Base-by-base conservation (phyloP, 1,140 invertebrate genomes). In the Drosophila jambulina region DNA sequence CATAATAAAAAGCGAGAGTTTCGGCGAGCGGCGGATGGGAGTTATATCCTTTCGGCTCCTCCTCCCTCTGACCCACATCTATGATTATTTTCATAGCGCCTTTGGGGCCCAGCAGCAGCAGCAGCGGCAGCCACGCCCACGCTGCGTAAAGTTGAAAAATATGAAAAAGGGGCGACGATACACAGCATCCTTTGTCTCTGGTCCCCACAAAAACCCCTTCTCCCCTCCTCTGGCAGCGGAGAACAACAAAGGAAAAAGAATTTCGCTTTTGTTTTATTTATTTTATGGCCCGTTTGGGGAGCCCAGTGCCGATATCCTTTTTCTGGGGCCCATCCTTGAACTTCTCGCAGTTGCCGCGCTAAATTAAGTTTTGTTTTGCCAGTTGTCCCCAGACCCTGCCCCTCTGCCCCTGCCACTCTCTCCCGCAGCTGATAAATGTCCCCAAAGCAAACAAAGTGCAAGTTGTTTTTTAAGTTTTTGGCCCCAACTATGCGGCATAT, bases 1-100 rank as follows among this genome's bases (percentile, higher is more conserved):
- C 88, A 91, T 91, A 91, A 91, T 91, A 91, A 91, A 91, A 78
- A 91, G 83, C 85, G 85, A 88, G 80, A 84, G 84, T 90, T 78
- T 46, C 64, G 19, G 27, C 53, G 53, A 25, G 29, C 29, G 61
- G 76, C 43, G 76, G 63, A 46, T 78, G 70, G 49, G 76, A 74
- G 72, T 75, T 51, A 80, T 82, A 80, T 84, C 80, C 80, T 78
- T 82, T 80, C 48, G 60, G 56, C 58, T 67, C 19, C 25, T 12
- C 42, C 19, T 12, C 53, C 40, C 32, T 80, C 76, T 88, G 85
- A 88, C 84, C 84, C 84, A 88, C 85, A 88, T 88, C 84, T 88
- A 88, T 88, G 84, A 88, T 88, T 88, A 90, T 84, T 88, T 88
- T 88, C 85, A 90, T 84, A 80, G 79, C 78, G 85, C 85, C 85